These are phyloP conservation scores for Caenorhabditis sp. DNA, from an alignment of 2,888 invertebrate species.

Conservation along the genomic window DNA sequence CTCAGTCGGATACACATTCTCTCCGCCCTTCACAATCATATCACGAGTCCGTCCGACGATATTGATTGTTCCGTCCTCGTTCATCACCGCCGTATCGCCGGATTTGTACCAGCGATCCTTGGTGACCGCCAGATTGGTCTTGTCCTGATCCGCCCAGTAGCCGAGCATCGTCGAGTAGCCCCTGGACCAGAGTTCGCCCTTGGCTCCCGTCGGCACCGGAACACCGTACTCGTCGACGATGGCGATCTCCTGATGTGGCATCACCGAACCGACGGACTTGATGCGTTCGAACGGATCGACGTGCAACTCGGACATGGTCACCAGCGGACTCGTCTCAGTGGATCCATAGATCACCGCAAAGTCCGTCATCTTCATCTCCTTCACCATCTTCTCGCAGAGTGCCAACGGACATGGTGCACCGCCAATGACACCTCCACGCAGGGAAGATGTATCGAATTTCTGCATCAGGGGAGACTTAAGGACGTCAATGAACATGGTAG, in stretches of 20 bases:
- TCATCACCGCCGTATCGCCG: slow-evolving; percentile 84
- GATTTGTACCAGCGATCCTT: slow-evolving; percentile 87
- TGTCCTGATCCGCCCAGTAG: slow-evolving; percentile 90
- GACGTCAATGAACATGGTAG: slow-evolving; percentile 85
- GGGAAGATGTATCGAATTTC: slow-evolving; percentile 82
- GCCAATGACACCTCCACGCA: slow-evolving; percentile 85
- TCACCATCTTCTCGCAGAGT: slow-evolving; percentile 84
- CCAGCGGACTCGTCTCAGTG: slow-evolving; percentile 84
- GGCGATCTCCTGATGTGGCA: slow-evolving; percentile 85
- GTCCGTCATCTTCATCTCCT: slow-evolving; percentile 83
- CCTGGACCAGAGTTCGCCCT: slow-evolving; percentile 79
- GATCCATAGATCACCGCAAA: slow-evolving; percentile 71
- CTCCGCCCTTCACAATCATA: slow-evolving; percentile 83
- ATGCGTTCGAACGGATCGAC: slow-evolving; percentile 84
- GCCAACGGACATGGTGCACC: slow-evolving; percentile 88
- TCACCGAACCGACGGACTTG: slow-evolving; percentile 85
- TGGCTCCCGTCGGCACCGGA: slow-evolving; percentile 72
- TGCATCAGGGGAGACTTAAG: slow-evolving; percentile 83
- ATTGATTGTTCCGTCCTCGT: slow-evolving; percentile 85
- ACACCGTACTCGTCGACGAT: slow-evolving; percentile 61
- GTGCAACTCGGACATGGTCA: slow-evolving; percentile 84
- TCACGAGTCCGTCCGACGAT: slow-evolving; percentile 86
- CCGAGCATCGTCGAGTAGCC: slow-evolving; percentile 89
- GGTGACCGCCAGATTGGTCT: slow-evolving; percentile 88
- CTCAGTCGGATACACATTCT: slow-evolving; percentile 85